Base-by-base conservation (phyloP, 2,888 invertebrate species). In the Lydus trimaculatus region DNA sequence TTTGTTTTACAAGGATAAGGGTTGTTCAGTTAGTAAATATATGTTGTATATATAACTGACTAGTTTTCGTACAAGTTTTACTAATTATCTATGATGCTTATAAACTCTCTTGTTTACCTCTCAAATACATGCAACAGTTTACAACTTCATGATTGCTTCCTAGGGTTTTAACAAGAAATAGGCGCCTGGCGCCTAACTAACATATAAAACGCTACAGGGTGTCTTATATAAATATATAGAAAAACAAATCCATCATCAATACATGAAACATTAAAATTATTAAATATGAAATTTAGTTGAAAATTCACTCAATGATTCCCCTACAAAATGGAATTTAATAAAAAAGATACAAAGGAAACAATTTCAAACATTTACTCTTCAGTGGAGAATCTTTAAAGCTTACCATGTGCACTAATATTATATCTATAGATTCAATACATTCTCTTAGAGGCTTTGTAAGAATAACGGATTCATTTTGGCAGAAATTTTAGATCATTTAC, bases 101-200 rank as follows among this genome's bases (percentile, higher is more conserved):
- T 70, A 70, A 64, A 70, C 63, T 67, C 67, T 67, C 67, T 43
- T 67, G 67, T 70, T 70, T 70, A 67, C 67, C 61, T 70, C 67
- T 63, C 70, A 67, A 70, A 70, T 67, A 70, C 67, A 70, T 65
- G 70, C 70, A 70, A 70, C 70, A 70, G 70, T 70, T 67, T 67
- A 67, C 62, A 67, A 70, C 65, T 70, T 70, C 65, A 70, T 67
- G 70, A 70, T 70, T 67, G 70, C 70, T 67, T 70, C 66, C 67
- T 70, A 61, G 70, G 67, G 67, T 65, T 67, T 52, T 17, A 56
- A 43, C 63, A 63, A 63, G 62, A 69, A 66, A 48, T 58, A 63
- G 67, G 65, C 70, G 70, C 67, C 70, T 70, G 67, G 20, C 8
- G 48, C 20, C 20, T 23, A 11, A 11, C 48, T 70, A 61, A 64